phyloP scores from a whole-genome alignment of 1,140 invertebrate species.

The Chrysomallon squamiferum region DNA sequence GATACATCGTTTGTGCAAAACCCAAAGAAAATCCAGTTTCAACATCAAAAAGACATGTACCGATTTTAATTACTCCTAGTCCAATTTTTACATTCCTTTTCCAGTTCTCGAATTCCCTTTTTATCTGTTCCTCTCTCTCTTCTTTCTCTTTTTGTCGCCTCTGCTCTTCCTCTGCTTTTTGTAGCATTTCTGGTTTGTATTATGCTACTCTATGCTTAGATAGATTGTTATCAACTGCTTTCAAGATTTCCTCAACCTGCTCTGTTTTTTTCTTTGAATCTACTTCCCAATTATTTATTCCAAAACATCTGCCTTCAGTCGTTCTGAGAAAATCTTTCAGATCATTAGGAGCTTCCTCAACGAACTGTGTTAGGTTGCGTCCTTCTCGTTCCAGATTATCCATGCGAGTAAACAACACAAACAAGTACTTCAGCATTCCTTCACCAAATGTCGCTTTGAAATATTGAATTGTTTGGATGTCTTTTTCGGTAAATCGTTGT shows the following conservation, averaged over 20 bases:
- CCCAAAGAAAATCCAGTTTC: too few relatives aligned
- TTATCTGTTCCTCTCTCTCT: neutral
- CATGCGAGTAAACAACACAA: conserved; percentile 13
- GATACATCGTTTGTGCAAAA: too few relatives aligned
- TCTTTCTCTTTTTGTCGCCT: neutral
- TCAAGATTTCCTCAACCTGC: conserved; percentile 6
- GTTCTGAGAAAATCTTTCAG: too few relatives aligned
- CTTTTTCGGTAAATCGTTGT: conserved; percentile 12
- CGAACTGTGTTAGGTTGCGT: neutral
- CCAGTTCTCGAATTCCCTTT: too few relatives aligned
- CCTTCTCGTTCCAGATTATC: neutral
- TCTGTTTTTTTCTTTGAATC: neutral
- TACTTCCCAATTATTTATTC: conserved; percentile 5
- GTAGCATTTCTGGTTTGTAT: conserved; percentile 1
- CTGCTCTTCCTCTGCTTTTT: conserved; percentile 1
- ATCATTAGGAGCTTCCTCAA: conserved; percentile 2
- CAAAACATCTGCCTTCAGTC: too few relatives aligned
- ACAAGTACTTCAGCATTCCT: conserved; percentile 6
- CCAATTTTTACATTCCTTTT: too few relatives aligned
- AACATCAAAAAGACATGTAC: too few relatives aligned
- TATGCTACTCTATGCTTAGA: neutral
- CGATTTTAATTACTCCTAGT: too few relatives aligned
- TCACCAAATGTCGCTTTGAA: conserved; percentile 6
- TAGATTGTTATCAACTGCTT: neutral
- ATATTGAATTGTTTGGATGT: conserved; percentile 3